These are phyloP conservation scores for Saturnia japonica DNA, from an alignment of 2,888 invertebrate species.

Conservation along the genomic window DNA sequence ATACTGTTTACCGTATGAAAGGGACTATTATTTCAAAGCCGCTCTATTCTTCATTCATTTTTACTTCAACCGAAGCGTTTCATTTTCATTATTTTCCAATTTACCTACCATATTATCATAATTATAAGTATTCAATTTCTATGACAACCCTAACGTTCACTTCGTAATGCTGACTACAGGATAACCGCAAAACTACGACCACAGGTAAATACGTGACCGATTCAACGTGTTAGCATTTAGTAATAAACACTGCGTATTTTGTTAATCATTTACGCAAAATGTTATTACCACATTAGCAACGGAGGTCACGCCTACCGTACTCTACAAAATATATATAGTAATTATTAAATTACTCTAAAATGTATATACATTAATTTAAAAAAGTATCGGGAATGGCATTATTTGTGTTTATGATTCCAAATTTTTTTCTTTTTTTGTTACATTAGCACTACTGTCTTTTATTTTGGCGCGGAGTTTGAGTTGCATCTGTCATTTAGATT, in stretches of 20 bases:
- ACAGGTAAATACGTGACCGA: constrained; percentile 6
- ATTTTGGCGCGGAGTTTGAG: no score
- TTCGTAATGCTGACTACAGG: constrained; percentile 3
- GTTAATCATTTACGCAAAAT: constrained; percentile 3
- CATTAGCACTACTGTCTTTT: no score
- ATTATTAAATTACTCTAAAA: neutral
- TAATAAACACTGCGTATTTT: constrained; percentile 7
- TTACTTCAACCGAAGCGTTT: no score
- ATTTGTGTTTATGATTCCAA: no score
- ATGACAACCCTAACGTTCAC: neutral
- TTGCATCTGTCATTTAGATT: no score
- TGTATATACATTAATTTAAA: no score
- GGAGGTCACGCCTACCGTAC: neutral
- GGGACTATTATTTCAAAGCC: no score
- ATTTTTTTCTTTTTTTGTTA: no score
- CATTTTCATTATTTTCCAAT: no score
- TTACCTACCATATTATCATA: neutral
- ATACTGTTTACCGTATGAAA: no score
- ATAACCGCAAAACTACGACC: constrained; percentile 3
- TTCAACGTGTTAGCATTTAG: neutral
- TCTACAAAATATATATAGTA: neutral
- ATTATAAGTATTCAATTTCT: neutral
- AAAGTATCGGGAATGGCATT: no score
- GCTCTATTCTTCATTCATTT: no score
- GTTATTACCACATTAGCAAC: neutral